phyloP scores from a whole-genome alignment of 2,888 invertebrate species.

The Lepetodrilus schrolli region DNA sequence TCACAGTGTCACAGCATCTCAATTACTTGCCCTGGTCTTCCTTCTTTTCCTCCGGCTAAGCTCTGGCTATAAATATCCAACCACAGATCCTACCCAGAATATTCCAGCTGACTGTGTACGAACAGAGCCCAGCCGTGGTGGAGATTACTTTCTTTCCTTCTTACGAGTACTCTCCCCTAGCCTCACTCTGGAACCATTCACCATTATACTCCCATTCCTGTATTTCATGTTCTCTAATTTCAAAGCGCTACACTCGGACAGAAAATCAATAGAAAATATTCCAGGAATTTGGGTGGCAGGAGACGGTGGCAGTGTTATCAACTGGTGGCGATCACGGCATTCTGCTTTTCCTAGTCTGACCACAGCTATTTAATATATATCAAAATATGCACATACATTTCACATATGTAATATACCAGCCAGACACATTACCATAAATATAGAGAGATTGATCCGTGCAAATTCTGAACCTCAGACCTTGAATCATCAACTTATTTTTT shows the following conservation, averaged over 20 bases:
- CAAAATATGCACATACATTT: constrained; percentile 25
- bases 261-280: constrained; percentile 1
- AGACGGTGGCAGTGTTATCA: neutral
- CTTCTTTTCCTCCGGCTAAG: neutral
- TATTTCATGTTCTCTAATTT: too few species aligned
- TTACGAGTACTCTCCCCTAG: constrained; percentile 6
- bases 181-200: constrained; percentile 24
- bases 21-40: neutral
- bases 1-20: neutral
- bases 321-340: neutral
- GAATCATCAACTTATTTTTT: too few species aligned
- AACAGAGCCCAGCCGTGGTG: neutral
- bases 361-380: neutral
- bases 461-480: too few species aligned
- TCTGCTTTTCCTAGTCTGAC: neutral
- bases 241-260: too few species aligned
- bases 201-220: too few species aligned
- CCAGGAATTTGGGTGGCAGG: neutral
- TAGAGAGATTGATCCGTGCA: too few species aligned
- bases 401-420: too few species aligned
- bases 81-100: neutral
- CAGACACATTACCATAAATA: too few species aligned
- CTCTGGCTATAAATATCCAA: constrained; percentile 5
- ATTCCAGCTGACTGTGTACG: constrained; percentile 17
- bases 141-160: constrained; percentile 15